Base-by-base conservation (phyloP, 1,140 invertebrate species). In the Drosophila seguyi region DNA sequence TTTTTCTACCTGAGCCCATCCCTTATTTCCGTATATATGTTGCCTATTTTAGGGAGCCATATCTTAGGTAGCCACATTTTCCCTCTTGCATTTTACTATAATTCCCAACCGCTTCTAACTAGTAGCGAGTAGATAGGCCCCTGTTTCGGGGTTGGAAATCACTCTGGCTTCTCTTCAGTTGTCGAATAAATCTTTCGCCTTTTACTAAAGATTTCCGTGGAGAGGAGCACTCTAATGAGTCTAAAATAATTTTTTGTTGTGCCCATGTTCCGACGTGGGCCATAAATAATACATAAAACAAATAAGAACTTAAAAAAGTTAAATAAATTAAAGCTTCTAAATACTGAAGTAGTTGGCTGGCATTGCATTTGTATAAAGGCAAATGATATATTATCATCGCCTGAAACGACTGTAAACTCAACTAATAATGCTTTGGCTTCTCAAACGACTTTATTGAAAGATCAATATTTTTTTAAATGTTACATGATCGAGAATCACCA, bases 181-280 rank as follows among this genome's bases (percentile, higher is more conserved):
- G 88, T 92, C 90, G 92, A 92, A 93, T 93, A 93, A 93, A 93
- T 93, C 93, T 93, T 93, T 93, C 93, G 93, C 93, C 93, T 93
- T 93, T 93, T 93, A 93, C 93, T 93, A 93, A 93, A 93, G 92
- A 93, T 93, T 93, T 93, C 92, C 93, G 91, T 92, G 90, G 92
- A 91, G 90, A 91, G 87, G 91, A 78, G 74, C 91, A 92, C 81
- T 86, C 81, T 90, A 91, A 93, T 93, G 91, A 93, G 91, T 92
- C 92, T 91, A 91, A 85, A 78, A 13, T 25, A 6, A 53, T 69
- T 57, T 74, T 79, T 56, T 0, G 16, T 22, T 29, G 66, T 11
- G 66, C 66, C 61, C 61, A 38, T 53, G 4, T 11, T 50, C 18
- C 47, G 47, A 18, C 47, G n/a, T 38, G 66, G 66, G 60, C 66